Evolutionary conservation across 2,797 vertebrate genomes (phyloP).

Genomic region (Dallia pectoralis): DNA sequence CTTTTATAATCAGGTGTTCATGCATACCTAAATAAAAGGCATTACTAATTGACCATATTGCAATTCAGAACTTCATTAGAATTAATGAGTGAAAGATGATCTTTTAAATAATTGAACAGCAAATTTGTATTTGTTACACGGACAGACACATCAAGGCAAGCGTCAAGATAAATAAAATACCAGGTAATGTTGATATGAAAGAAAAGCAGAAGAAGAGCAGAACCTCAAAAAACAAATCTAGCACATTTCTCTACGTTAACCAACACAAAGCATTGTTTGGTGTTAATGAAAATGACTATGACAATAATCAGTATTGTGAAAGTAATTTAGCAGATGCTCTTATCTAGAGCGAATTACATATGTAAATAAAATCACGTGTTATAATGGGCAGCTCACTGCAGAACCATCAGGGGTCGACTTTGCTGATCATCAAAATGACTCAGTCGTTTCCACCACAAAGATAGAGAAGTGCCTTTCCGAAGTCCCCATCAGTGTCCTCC

Average conservation of each 20-base stretch:
- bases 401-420: too few relatives aligned
- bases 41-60: constrained; percentile 53
- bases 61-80: constrained; percentile 45
- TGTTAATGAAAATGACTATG: background rate
- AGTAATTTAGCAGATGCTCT: background rate
- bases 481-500: constrained; percentile 91
- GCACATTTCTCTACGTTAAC: background rate
- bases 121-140: constrained; percentile 39
- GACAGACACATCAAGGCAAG: constrained; percentile 39
- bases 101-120: constrained; percentile 58
- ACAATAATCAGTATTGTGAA: background rate
- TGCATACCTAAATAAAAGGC: constrained; percentile 40
- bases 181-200: background rate
- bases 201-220: background rate
- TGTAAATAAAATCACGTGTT: too few relatives aligned
- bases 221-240: background rate
- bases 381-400: too few relatives aligned
- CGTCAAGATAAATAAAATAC: background rate
- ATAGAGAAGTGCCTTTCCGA: constrained; percentile 87
- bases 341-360: background rate
- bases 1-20: constrained; percentile 34
- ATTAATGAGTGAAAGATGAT: constrained; percentile 51
- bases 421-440: constrained; percentile 20
- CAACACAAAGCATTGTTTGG: background rate
- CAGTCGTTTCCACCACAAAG: constrained; percentile 88